These are phyloP conservation scores for Brachyistius frenatus DNA, from an alignment of 2,113 vertebrate species.

Conservation along the genomic window DNA sequence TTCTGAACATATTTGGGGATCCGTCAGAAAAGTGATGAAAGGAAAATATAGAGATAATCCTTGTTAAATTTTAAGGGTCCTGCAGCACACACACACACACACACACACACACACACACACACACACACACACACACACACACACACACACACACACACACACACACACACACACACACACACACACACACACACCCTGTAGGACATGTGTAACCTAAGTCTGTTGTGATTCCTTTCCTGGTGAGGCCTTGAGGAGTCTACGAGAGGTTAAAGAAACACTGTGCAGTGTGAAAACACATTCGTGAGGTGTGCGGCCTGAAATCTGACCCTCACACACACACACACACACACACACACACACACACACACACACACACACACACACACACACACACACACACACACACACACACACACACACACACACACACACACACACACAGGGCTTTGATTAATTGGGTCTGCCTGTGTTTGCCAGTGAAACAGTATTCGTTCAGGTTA, in stretches of 20 bases:
- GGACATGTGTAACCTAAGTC: conserved; percentile 86
- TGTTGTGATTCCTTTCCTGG: conserved; percentile 83
- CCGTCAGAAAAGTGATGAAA: conserved; percentile 84
- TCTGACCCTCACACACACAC: conserved; percentile 58
- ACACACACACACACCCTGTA: conserved; percentile 71
- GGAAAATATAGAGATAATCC: conserved; percentile 86
- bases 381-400: conserved; percentile 67
- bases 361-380: conserved; percentile 63
- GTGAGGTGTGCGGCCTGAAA: conserved; percentile 80
- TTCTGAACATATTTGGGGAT: conserved; percentile 81
- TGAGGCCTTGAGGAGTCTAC: conserved; percentile 78
- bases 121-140: conserved; percentile 46
- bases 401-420: conserved; percentile 48
- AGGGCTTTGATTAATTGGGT: conserved; percentile 81
- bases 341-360: conserved; percentile 54
- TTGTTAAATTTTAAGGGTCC: conserved; percentile 74
- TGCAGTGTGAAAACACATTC: conserved; percentile 77
- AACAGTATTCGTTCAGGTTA: conserved; percentile 78
- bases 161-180: conserved; percentile 31
- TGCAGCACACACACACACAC: conserved; percentile 50
- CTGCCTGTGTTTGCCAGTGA: conserved; percentile 70
- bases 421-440: conserved; percentile 66
- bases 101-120: conserved; percentile 18
- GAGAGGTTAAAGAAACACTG: conserved; percentile 85
- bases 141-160: conserved; percentile 24